A percentile compares a stretch with the other conserved stretches of the same genome.
Evolutionary conservation across 2,113 vertebrate genomes (phyloP).

Genomic region (Bambusicola thoracicus): DNA sequence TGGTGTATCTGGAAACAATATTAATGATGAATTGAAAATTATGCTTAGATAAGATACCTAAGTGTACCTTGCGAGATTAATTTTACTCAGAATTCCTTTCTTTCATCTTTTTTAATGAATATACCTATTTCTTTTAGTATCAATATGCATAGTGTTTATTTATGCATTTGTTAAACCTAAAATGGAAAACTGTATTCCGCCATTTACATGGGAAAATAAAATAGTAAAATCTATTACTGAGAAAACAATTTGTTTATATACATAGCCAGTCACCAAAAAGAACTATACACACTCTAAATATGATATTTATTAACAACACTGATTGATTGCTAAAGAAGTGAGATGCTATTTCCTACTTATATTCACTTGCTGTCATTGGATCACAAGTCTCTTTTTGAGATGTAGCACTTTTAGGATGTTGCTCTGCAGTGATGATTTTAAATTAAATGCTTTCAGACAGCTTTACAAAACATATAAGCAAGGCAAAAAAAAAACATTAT

Average conservation of each 20-base stretch:
- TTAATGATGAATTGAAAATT: not conserved
- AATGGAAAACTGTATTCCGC: not conserved
- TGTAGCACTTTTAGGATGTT: constrained; percentile 22
- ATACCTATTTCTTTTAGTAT: not conserved
- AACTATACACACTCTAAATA: not conserved
- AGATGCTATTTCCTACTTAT: not conserved
- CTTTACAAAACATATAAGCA: constrained; percentile 29
- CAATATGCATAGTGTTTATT: not conserved
- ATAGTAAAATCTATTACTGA: not conserved
- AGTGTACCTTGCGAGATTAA: not conserved
- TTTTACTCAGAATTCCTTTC: not conserved
- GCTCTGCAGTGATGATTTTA: constrained; percentile 7
- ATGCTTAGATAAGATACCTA: not conserved
- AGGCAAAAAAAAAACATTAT: constrained; percentile 8
- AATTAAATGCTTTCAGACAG: constrained; percentile 40
- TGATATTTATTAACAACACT: constrained; percentile 14
- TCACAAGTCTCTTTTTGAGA: constrained; percentile 1
- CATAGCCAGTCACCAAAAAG: not conserved
- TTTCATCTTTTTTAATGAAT: not conserved
- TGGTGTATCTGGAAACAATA: not conserved
- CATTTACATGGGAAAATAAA: not conserved
- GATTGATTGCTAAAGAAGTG: constrained; percentile 11
- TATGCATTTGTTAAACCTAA: not conserved
- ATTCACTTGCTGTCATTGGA: not conserved
- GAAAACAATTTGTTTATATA: not conserved